Conservation (phyloP, 2,113 vertebrate genomes). For the Origma solitaria region DNA sequence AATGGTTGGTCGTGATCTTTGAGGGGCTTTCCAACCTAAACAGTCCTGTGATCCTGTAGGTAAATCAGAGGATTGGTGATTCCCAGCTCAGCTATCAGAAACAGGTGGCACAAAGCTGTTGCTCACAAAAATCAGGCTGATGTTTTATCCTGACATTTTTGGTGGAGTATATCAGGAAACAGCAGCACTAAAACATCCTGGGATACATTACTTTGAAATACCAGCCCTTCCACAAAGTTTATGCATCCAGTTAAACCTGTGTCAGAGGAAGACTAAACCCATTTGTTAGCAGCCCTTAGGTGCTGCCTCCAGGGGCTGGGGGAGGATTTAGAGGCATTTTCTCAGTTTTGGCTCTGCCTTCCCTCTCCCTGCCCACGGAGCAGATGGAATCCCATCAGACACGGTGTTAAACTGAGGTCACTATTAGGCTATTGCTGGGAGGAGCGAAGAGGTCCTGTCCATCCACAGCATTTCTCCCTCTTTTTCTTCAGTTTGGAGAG, state of each 20-base stretch:
- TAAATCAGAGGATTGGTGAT: background rate
- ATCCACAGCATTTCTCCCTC: background rate
- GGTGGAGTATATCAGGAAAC: background rate
- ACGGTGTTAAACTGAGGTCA: background rate
- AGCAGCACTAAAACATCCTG: background rate
- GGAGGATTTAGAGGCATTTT: background rate
- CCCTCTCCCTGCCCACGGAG: background rate
- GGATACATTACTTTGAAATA: background rate
- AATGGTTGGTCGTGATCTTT: background rate
- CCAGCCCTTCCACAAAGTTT: background rate
- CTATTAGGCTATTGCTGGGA: background rate
- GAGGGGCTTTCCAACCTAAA: background rate
- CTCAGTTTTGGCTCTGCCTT: background rate
- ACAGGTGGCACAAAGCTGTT: background rate
- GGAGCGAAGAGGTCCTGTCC: background rate
- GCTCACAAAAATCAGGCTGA: background rate
- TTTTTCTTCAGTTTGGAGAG: background rate
- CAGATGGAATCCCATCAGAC: background rate
- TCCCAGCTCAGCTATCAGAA: background rate
- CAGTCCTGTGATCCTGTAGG: background rate
- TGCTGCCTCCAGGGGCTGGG: background rate
- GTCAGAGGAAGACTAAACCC: background rate
- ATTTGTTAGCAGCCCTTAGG: background rate
- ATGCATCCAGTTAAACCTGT: background rate
- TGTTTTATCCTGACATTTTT: background rate